Evolutionary conservation across 2,888 invertebrate species (phyloP).

Genomic region (Tetrapedia diversipes): DNA sequence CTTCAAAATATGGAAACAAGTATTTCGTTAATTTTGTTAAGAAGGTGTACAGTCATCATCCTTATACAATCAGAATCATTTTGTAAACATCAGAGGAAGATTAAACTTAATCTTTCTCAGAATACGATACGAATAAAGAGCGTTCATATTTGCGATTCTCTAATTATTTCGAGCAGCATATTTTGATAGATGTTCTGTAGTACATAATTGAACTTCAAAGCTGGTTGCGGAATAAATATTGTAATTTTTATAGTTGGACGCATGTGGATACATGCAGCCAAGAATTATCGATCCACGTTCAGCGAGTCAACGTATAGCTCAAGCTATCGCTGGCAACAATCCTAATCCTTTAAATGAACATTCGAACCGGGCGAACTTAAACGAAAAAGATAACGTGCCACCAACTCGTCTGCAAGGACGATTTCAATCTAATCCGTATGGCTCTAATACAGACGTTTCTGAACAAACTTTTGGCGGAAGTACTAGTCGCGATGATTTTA

Average conservation of each 20-base stretch:
- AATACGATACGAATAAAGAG: too few species aligned
- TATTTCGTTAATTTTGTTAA: too few species aligned
- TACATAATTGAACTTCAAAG: not conserved
- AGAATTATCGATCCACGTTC: conserved; percentile 74
- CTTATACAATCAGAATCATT: too few species aligned
- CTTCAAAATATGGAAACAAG: too few species aligned
- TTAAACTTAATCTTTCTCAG: too few species aligned
- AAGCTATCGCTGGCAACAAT: conserved; percentile 63
- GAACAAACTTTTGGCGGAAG: conserved; percentile 28
- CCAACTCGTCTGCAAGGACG: conserved; percentile 21
- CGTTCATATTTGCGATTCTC: too few species aligned
- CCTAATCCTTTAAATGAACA: conserved; percentile 38
- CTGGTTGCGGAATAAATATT: not conserved
- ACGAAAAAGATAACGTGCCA: conserved; percentile 13
- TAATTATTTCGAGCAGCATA: too few species aligned
- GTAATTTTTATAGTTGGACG: conserved; percentile 66
- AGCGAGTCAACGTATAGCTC: conserved; percentile 73
- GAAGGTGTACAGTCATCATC: too few species aligned
- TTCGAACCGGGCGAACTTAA: conserved; percentile 11
- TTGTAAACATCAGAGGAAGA: too few species aligned
- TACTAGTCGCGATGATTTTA: conserved; percentile 40
- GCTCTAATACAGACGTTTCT: conserved; percentile 26
- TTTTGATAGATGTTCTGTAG: not conserved
- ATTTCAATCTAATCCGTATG: conserved; percentile 37
- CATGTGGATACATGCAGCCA: conserved; percentile 80